A percentile compares a stretch with the other conserved stretches of the same genome.
These are phyloP conservation scores for Syngnathoides biaculeatus DNA, from an alignment of 2,113 vertebrate species.

Conservation along the genomic window DNA sequence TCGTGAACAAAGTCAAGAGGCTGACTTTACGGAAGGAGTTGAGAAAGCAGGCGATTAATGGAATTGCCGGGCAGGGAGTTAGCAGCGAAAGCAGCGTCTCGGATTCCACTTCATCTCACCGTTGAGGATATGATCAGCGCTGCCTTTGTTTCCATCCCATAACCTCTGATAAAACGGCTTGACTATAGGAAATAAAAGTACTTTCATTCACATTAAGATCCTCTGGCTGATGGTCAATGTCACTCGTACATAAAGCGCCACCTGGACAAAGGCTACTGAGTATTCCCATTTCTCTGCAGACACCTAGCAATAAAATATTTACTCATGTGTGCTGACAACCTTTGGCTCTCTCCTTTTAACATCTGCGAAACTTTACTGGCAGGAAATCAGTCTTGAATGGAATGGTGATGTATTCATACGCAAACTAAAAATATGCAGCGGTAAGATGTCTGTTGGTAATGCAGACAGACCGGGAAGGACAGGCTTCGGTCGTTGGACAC, in stretches of 20 bases:
- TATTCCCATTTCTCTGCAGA: conserved; percentile 19
- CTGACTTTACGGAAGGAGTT: conserved; percentile 9
- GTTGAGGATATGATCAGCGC: conserved; percentile 71
- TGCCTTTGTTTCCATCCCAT: conserved; percentile 70
- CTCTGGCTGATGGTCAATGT: neutral
- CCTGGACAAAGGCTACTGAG: conserved; percentile 28
- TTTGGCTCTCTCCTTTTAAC: conserved; percentile 23
- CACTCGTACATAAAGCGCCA: conserved; percentile 15
- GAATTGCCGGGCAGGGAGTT: conserved; percentile 17
- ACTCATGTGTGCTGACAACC: conserved; percentile 65
- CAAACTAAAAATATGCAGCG: conserved; percentile 39
- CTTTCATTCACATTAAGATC: conserved; percentile 45
- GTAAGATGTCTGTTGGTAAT: conserved; percentile 21
- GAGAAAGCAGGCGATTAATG: conserved; percentile 10
- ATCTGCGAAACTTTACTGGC: conserved; percentile 34
- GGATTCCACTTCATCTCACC: conserved; percentile 70
- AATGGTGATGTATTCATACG: conserved; percentile 28
- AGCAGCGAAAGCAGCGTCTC: conserved; percentile 32
- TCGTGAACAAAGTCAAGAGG: conserved; percentile 24
- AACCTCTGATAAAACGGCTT: conserved; percentile 76
- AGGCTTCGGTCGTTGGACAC: neutral
- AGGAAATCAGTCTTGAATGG: conserved; percentile 55
- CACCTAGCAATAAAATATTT: conserved; percentile 47
- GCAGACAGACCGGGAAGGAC: conserved; percentile 6
- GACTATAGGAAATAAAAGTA: conserved; percentile 70